A percentile compares a stretch with the other conserved stretches of the same genome.
Conservation (phyloP, 2,888 invertebrate genomes). For the Homarus gammarus region DNA sequence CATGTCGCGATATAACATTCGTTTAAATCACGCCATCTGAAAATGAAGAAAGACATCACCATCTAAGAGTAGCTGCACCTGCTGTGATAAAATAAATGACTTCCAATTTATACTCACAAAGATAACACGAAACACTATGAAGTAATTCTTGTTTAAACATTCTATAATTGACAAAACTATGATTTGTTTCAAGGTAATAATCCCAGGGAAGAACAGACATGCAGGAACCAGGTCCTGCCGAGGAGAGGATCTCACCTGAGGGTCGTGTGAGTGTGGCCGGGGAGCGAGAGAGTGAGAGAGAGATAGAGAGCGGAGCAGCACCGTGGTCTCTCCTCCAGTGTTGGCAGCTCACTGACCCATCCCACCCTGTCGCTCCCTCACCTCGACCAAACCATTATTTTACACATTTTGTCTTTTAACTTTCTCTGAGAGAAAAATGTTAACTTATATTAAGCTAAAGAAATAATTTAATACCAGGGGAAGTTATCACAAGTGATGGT, state of each 20-base stretch:
- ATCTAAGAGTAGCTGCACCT: no score
- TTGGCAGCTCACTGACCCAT: constrained; percentile 21
- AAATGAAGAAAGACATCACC: no score
- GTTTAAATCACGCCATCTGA: not conserved
- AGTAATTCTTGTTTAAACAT: no score
- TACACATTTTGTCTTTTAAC: not conserved
- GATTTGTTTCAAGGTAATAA: no score
- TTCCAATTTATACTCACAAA: no score
- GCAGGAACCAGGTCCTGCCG: not conserved
- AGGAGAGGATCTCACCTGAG: not conserved
- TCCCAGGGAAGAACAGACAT: no score
- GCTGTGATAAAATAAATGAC: no score
- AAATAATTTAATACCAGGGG: not conserved
- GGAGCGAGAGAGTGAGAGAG: not conserved
- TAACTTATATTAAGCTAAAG: not conserved
- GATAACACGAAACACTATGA: no score
- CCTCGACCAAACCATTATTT: not conserved
- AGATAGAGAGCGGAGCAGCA: not conserved
- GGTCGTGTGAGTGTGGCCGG: not conserved
- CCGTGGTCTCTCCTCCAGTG: constrained; percentile 1
- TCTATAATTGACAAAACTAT: no score
- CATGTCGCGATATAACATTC: no score
- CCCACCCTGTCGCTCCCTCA: not conserved
- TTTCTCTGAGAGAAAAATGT: not conserved
- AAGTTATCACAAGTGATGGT: not conserved